phyloP scores from a whole-genome alignment of 2,113 vertebrate genomes.

The Chlamydotis undulata region DNA sequence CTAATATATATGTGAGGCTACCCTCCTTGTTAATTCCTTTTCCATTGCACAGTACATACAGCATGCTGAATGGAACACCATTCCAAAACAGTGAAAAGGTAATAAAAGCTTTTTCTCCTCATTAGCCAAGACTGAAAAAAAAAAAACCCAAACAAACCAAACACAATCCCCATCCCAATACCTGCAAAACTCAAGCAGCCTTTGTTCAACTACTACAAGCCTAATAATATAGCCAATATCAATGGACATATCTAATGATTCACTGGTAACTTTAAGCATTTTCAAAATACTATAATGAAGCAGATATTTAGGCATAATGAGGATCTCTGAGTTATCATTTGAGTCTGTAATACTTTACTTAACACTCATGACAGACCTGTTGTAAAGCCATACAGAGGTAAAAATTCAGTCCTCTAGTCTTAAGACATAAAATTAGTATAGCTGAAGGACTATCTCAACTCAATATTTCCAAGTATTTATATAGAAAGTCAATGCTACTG shows the following conservation, averaged over 20 bases:
- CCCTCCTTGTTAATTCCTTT: neutral
- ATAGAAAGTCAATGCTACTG: neutral
- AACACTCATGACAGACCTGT: neutral
- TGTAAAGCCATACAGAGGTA: neutral
- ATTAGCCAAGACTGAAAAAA: neutral
- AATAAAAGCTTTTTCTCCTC: neutral
- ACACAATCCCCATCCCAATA: rapidly evolving
- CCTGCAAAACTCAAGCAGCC: neutral
- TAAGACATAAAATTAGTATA: neutral
- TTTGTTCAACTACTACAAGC: neutral
- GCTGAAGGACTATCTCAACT: neutral
- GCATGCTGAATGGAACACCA: neutral
- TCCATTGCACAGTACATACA: neutral
- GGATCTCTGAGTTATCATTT: neutral
- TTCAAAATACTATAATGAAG: neutral
- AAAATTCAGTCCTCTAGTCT: neutral
- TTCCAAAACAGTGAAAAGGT: neutral
- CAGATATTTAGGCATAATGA: neutral
- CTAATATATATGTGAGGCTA: neutral
- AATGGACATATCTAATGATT: neutral
- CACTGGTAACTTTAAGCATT: neutral
- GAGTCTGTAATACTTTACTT: neutral
- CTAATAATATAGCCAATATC: neutral
- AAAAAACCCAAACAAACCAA: neutral
- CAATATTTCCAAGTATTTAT: neutral